A percentile compares a stretch with the other conserved stretches of the same genome.
Evolutionary conservation across 1,140 invertebrate species (phyloP).

Genomic region (Macrobrachium rosenbergii): DNA sequence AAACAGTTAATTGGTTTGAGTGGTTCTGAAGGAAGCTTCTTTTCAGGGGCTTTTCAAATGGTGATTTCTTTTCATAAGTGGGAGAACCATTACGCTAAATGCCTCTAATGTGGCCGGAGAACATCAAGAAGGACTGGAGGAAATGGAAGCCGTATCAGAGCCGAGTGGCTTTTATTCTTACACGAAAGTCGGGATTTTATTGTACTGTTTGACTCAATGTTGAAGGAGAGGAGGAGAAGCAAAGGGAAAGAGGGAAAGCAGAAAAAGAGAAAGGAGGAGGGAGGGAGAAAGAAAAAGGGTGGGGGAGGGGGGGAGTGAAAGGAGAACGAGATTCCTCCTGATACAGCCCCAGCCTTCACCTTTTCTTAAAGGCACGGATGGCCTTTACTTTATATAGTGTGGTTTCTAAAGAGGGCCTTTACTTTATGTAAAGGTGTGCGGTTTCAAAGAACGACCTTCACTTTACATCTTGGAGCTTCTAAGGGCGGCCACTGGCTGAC

Average conservation of each 20-base stretch:
- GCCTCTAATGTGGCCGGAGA: slow-evolving; percentile 59
- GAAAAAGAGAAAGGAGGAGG: not conserved
- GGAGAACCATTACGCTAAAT: slow-evolving; percentile 62
- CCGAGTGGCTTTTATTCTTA: not conserved
- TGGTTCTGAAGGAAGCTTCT: slow-evolving; percentile 62
- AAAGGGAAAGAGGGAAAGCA: not conserved
- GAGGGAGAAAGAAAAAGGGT: not conserved
- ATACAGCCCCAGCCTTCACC: not conserved
- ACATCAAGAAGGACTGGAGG: slow-evolving; percentile 40
- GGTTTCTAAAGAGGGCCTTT: not conserved
- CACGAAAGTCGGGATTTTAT: no score
- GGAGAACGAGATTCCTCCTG: not conserved
- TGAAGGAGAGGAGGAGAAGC: not conserved
- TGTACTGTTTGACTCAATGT: no score
- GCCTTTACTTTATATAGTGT: slow-evolving; percentile 40
- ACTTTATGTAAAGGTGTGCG: no score
- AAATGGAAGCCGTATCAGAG: slow-evolving; percentile 8
- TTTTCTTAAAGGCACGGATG: slow-evolving; percentile 11
- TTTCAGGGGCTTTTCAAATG: slow-evolving; percentile 59
- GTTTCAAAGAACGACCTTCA: no score
- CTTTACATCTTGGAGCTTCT: no score
- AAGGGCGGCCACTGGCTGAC: no score
- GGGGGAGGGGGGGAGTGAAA: not conserved
- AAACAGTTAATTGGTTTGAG: slow-evolving; percentile 64
- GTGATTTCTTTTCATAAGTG: slow-evolving; percentile 64